Base-by-base conservation (phyloP, 2,113 vertebrate species). In the Oenanthe melanoleuca region DNA sequence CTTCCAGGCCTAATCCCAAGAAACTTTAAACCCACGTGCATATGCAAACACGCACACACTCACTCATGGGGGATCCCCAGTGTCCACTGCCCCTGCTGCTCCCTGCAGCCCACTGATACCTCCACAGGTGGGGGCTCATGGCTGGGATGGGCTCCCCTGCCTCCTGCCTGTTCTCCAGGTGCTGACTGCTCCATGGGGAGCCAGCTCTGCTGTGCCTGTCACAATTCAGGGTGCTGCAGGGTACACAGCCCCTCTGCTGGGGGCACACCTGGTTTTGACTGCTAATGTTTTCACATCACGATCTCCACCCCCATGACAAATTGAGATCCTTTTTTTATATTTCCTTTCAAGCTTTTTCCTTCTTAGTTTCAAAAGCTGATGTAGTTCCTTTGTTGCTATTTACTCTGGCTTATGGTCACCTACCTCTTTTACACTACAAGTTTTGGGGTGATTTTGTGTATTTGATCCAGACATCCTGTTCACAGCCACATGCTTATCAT, bases 61-160 rank as follows among this genome's bases (percentile, higher is more conserved):
- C 0, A 1, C 17, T 34, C 11, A 3, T 4, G 15, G 16, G 28
- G 14, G 7, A 72, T 47, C 17, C 65, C 59, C 69, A 53, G 29
- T 52, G 24, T 10, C 29, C 34, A 12, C 31, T 22, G 16, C 26
- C 24, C 24, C 12, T 69, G 31, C 31, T 60, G 37, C 45, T 89
- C 20, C 29, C 33, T 38, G 24, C 52, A 47, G 25, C 33, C 9
- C 3, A 0, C 9, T 13, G 37, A 5, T 42, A 18, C 17, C 15
- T 60, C 34, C 5, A 9, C 8, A 71, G 24, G 8, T 26, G 0
- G 0, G n/a, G 12, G 24, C 7, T 3, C 0, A 0, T 7, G 0
- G 0, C 47, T 14, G 4, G 8, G 19, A 6, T 40, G n/a, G 18
- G 24, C 5, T 84, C 25, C 22, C 49, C 8, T 0, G 1, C 28